Percentiles rank a stretch among this genome's conserved stretches.
phyloP scores from a whole-genome alignment of 2,113 vertebrate genomes.

The Pseudonaja textilis region DNA sequence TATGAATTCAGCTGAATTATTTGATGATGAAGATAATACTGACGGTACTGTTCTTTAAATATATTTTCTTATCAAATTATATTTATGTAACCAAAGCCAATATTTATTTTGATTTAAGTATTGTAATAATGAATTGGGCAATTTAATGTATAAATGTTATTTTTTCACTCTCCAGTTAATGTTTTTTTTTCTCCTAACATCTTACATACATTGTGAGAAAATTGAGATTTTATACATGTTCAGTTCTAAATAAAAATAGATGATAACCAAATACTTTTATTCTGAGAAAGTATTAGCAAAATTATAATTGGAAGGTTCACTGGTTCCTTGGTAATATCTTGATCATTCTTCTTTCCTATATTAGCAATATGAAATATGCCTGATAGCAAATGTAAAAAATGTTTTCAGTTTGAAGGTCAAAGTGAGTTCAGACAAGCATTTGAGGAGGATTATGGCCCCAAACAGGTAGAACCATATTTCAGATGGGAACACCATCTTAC shows the following conservation, averaged over 20 bases:
- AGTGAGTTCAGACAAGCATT: background rate
- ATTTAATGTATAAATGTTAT: background rate
- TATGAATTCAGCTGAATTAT: constrained; percentile 81
- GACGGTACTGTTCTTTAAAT: constrained; percentile 67
- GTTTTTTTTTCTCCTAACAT: background rate
- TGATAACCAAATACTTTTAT: background rate
- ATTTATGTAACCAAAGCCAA: background rate
- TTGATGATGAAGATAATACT: constrained; percentile 73
- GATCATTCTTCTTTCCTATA: background rate
- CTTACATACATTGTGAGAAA: background rate
- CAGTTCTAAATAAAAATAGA: background rate
- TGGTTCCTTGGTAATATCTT: background rate
- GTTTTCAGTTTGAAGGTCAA: background rate
- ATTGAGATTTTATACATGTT: background rate
- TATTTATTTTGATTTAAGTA: constrained; percentile 6
- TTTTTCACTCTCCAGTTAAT: background rate
- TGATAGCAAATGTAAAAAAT: background rate
- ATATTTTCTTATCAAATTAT: constrained; percentile 25
- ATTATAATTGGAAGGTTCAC: background rate
- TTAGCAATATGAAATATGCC: background rate
- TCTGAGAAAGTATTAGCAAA: background rate
- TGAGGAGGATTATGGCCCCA: background rate
- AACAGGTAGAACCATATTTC: background rate
- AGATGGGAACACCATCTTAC: background rate
- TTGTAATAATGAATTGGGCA: background rate